These are phyloP conservation scores for Rana temporaria DNA, from an alignment of 2,113 vertebrate genomes.

Conservation along the genomic window DNA sequence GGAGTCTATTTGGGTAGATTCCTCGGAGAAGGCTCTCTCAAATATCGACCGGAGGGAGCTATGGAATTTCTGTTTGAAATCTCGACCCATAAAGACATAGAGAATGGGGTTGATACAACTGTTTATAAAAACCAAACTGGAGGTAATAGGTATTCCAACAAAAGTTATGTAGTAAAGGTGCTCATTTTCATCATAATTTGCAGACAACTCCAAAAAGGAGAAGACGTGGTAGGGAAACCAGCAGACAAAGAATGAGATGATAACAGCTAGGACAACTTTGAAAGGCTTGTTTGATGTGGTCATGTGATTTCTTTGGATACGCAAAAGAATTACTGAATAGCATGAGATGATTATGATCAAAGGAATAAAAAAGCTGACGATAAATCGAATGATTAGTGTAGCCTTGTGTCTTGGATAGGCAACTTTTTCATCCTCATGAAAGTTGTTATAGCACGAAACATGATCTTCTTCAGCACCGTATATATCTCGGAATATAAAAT, in stretches of 20 bases:
- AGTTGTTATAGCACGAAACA: constrained; percentile 85
- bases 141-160: constrained; percentile 81
- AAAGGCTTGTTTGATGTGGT: constrained; percentile 80
- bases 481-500: constrained; percentile 81
- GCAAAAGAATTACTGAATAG: constrained; percentile 77
- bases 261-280: constrained; percentile 83
- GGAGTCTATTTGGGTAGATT: constrained; percentile 59
- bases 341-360: constrained; percentile 79
- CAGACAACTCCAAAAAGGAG: constrained; percentile 75
- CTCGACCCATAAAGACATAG: constrained; percentile 80
- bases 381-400: constrained; percentile 73
- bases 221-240: constrained; percentile 86
- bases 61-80: constrained; percentile 73
- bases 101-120: constrained; percentile 89
- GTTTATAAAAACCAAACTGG: constrained; percentile 88
- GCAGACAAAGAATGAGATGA: constrained; percentile 83
- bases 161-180: constrained; percentile 70
- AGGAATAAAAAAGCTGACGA: constrained; percentile 79
- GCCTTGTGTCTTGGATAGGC: constrained; percentile 62
- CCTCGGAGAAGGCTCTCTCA: constrained; percentile 66
- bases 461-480: constrained; percentile 59
- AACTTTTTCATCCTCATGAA: constrained; percentile 61
- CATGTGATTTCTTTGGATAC: constrained; percentile 73
- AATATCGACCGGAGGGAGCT: constrained; percentile 63
- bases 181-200: constrained; percentile 45